Percentiles rank a stretch among this genome's conserved stretches.
phyloP scores from a whole-genome alignment of 2,888 invertebrate species.

The Corbicula japonica region DNA sequence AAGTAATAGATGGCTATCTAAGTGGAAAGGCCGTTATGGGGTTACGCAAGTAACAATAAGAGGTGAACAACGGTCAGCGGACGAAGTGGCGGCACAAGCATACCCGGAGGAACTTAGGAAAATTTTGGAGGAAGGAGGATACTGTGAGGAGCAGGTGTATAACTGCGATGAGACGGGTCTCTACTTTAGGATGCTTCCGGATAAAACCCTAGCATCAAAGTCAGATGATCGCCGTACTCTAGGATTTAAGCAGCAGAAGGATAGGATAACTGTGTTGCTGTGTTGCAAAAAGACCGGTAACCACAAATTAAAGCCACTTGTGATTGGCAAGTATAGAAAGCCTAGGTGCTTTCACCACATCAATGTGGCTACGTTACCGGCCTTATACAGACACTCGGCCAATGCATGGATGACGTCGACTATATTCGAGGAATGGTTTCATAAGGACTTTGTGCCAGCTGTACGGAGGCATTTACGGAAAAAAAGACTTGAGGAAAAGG shows the following conservation, averaged over 20 bases:
- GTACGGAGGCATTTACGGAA: constrained; percentile 3
- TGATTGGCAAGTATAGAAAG: constrained; percentile 43
- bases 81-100: too few species aligned
- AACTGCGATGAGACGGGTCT: constrained; percentile 68
- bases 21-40: too few species aligned
- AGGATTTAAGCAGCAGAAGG: constrained; percentile 41
- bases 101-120: background rate
- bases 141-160: too few species aligned
- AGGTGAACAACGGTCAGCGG: too few species aligned
- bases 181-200: constrained; percentile 67
- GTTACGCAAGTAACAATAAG: too few species aligned
- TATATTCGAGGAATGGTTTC: constrained; percentile 35
- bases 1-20: too few species aligned
- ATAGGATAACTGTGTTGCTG: constrained; percentile 41
- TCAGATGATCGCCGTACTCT: constrained; percentile 18
- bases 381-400: constrained; percentile 10
- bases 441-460: constrained; percentile 25
- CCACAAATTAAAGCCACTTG: constrained; percentile 53
- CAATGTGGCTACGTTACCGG: constrained; percentile 16
- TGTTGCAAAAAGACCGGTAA: constrained; percentile 43
- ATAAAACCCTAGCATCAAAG: constrained; percentile 45
- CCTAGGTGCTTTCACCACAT: constrained; percentile 32
- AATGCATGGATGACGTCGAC: constrained; percentile 49
- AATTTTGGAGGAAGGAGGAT: too few species aligned
- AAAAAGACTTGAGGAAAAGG: constrained; percentile 7